Evolutionary conservation across 2,888 invertebrate species (phyloP).

Genomic region (Sceliomorpha sp.): DNA sequence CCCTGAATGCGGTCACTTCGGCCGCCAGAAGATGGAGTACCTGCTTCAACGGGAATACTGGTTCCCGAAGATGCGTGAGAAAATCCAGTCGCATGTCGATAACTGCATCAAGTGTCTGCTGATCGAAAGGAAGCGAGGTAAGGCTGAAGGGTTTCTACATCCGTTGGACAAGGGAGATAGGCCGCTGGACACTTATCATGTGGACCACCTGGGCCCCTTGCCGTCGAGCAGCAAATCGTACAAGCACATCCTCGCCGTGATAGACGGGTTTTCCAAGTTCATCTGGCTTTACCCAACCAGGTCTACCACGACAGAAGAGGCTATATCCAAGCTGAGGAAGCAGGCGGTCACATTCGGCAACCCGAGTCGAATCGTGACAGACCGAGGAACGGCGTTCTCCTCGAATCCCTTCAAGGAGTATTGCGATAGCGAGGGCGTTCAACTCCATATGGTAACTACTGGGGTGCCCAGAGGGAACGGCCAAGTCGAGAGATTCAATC

Average conservation of each 20-base stretch:
- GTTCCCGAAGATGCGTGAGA: constrained; percentile 40
- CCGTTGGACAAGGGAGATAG: constrained; percentile 63
- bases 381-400: constrained; percentile 42
- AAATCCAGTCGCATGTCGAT: constrained; percentile 38
- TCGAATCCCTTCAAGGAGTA: constrained; percentile 36
- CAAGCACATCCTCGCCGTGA: constrained; percentile 64
- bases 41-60: constrained; percentile 31
- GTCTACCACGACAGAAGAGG: constrained; percentile 61
- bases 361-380: constrained; percentile 36
- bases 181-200: constrained; percentile 66
- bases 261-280: constrained; percentile 70
- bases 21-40: constrained; percentile 42
- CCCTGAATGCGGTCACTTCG: constrained; percentile 40
- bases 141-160: constrained; percentile 63
- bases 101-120: constrained; percentile 64
- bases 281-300: constrained; percentile 68
- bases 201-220: constrained; percentile 71
- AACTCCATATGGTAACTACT: constrained; percentile 59
- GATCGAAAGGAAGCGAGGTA: constrained; percentile 62
- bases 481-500: constrained; percentile 72
- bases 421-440: constrained; percentile 28
- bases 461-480: constrained; percentile 72
- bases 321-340: constrained; percentile 27
- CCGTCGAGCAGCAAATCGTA: constrained; percentile 64
- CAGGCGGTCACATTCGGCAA: constrained; percentile 51